Evolutionary conservation across 1,140 invertebrate species (phyloP).

Genomic region (Cherax quadricarinatus): DNA sequence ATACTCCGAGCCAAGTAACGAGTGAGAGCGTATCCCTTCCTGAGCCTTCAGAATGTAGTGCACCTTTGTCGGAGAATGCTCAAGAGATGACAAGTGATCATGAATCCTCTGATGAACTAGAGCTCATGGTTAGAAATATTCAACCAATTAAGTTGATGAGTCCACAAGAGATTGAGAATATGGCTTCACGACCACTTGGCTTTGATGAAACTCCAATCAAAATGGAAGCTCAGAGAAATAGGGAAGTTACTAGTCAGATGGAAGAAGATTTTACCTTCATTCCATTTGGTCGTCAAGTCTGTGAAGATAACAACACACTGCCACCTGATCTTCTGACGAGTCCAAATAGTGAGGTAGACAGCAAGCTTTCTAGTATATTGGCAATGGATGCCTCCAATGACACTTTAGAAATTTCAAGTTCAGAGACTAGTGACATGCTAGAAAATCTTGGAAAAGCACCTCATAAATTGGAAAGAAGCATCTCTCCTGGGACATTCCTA

Average conservation of each 20-base stretch:
- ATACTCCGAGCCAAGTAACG: neutral
- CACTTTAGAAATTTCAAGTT: constrained; percentile 56
- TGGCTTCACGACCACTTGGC: constrained; percentile 60
- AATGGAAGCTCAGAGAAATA: constrained; percentile 30
- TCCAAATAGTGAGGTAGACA: constrained; percentile 66
- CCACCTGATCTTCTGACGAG: constrained; percentile 47
- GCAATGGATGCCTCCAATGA: constrained; percentile 71
- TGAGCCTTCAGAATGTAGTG: constrained; percentile 22
- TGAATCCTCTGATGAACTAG: constrained; percentile 55
- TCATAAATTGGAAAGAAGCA: constrained; percentile 52
- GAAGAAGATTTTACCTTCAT: constrained; percentile 57
- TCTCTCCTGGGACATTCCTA: constrained; percentile 64
- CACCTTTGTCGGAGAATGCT: constrained; percentile 14
- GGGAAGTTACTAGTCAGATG: constrained; percentile 1
- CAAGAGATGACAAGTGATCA: constrained; percentile 1
- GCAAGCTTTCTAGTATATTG: constrained; percentile 64
- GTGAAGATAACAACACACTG: constrained; percentile 42
- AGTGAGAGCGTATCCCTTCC: neutral
- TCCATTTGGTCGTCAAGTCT: constrained; percentile 41
- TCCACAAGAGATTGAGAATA: constrained; percentile 68
- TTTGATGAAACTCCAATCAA: constrained; percentile 68
- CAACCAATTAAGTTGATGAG: constrained; percentile 67
- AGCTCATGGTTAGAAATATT: constrained; percentile 65
- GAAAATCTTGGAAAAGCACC: constrained; percentile 46
- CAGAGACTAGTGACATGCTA: constrained; percentile 37